These are phyloP conservation scores for Cladopsammia gracilis DNA, from an alignment of 64 coral and sea anemone genomes.

Conservation along the genomic window DNA sequence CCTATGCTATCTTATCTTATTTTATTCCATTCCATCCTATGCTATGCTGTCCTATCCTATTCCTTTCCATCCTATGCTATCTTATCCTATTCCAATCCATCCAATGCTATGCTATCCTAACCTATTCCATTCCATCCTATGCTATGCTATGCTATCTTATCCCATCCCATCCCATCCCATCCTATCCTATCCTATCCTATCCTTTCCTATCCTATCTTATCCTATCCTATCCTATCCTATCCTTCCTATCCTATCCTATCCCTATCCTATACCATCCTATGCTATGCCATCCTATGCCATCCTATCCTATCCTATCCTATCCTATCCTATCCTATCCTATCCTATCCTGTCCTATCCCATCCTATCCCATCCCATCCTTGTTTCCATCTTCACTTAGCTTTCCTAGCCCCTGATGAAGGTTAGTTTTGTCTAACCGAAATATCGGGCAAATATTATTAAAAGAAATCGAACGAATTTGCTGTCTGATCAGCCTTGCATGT, in stretches of 20 bases:
- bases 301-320: conserved; percentile 29
- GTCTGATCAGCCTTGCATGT: too few species aligned
- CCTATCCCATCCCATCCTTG: neutral
- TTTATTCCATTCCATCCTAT: conserved; percentile 32
- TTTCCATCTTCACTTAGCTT: too few species aligned
- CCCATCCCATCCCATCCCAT: neutral
- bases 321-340: conserved; percentile 29
- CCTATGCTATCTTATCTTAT: neutral
- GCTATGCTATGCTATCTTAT: conserved; percentile 4
- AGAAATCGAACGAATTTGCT: too few species aligned
- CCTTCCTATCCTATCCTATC: neutral
- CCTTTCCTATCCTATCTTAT: neutral
- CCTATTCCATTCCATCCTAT: conserved; percentile 7
- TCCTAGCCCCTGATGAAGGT: too few species aligned
- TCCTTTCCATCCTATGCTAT: conserved; percentile 5
- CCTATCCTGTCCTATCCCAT: conserved; percentile 25
- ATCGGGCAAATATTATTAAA: too few species aligned
- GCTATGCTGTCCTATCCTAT: neutral
- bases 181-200: conserved; percentile 43
- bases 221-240: conserved; percentile 22
- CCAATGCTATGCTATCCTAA: neutral
- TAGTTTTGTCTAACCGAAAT: too few species aligned
- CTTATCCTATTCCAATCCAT: conserved; percentile 17
- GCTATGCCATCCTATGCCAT: conserved; percentile 10
- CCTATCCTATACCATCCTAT: conserved; percentile 15